These are phyloP conservation scores for Piaya cayana DNA, from an alignment of 2,113 vertebrate species.

Conservation along the genomic window DNA sequence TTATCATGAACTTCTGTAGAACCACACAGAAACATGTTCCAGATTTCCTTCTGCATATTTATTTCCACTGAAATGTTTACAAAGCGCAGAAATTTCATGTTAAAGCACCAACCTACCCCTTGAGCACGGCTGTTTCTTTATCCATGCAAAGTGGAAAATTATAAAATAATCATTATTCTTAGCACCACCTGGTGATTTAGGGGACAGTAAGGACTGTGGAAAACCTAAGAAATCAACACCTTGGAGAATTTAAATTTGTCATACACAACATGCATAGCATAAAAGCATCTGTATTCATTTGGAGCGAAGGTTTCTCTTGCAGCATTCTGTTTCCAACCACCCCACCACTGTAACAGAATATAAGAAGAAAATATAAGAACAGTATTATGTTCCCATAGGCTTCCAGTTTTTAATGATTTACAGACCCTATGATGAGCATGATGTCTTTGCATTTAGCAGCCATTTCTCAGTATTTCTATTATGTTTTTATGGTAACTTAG, in stretches of 20 bases:
- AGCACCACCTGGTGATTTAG: neutral
- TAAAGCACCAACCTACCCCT: neutral
- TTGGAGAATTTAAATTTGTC: neutral
- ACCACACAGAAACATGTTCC: neutral
- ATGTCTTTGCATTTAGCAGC: neutral
- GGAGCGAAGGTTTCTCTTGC: neutral
- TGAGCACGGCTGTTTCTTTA: neutral
- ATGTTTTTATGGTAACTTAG: neutral
- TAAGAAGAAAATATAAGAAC: neutral
- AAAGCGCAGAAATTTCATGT: neutral
- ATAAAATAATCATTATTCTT: neutral
- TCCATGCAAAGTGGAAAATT: neutral
- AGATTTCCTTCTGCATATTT: neutral
- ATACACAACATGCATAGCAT: neutral
- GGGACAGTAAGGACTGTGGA: neutral
- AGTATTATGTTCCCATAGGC: neutral
- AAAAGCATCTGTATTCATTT: neutral
- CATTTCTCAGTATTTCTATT: neutral
- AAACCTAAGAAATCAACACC: neutral
- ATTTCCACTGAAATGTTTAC: neutral
- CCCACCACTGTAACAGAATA: neutral
- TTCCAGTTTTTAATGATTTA: neutral
- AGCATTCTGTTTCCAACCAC: neutral
- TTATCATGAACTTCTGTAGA: neutral
- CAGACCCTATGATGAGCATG: neutral